phyloP scores from a whole-genome alignment of 2,888 invertebrate species.

The Drosophila tripunctata region DNA sequence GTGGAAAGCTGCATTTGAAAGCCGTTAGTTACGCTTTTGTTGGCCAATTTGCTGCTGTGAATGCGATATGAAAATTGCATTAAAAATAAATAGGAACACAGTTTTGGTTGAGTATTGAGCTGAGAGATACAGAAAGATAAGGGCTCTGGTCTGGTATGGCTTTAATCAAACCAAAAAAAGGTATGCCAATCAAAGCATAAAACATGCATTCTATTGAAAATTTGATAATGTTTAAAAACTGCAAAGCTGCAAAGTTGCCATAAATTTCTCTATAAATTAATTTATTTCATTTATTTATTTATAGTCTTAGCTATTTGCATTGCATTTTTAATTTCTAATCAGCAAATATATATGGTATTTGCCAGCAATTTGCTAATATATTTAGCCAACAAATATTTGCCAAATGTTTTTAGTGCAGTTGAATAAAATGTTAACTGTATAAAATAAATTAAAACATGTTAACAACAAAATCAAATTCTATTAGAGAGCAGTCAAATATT shows the following conservation, averaged over 20 bases:
- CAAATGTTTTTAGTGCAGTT: neutral
- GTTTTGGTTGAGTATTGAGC: neutral
- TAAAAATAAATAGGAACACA: slow-evolving; percentile 6
- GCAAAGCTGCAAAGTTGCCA: neutral
- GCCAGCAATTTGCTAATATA: slow-evolving; percentile 3
- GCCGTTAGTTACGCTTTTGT: slow-evolving; percentile 10
- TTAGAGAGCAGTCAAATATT: slow-evolving; percentile 48
- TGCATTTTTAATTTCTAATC: neutral
- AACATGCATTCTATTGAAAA: neutral
- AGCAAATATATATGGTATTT: slow-evolving; percentile 5
- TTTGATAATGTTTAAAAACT: neutral
- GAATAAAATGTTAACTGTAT: slow-evolving; percentile 43
- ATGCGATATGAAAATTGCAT: slow-evolving; percentile 10
- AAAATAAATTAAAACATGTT: slow-evolving; percentile 17
- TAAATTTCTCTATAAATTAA: neutral
- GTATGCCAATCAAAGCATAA: no score
- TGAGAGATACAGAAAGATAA: neutral
- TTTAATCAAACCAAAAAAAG: neutral
- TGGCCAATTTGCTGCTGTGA: slow-evolving; percentile 17
- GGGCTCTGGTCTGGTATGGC: no score
- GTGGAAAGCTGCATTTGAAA: slow-evolving; percentile 13
- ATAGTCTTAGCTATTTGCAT: neutral
- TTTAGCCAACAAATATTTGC: neutral
- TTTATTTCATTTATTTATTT: neutral
- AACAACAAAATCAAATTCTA: slow-evolving; percentile 47